These are phyloP conservation scores for Mylabris phalerata DNA, from an alignment of 1,140 invertebrate genomes.

Conservation along the genomic window DNA sequence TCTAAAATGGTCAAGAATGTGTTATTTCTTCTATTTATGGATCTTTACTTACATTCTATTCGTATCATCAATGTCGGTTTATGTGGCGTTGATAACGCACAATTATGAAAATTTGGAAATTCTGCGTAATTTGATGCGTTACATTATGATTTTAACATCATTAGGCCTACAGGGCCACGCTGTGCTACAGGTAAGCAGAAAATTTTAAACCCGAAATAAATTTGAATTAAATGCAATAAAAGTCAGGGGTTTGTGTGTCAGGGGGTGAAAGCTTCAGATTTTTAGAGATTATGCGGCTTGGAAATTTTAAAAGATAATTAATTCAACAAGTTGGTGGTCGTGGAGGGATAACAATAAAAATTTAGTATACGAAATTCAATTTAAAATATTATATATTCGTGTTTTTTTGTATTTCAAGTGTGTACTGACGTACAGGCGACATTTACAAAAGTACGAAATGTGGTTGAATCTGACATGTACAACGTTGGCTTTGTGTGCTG, in stretches of 20 bases:
- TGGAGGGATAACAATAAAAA: too few species aligned
- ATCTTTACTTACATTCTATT: conserved; percentile 25
- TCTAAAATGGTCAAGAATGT: conserved; percentile 28
- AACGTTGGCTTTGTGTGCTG: conserved; percentile 27
- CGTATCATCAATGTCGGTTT: conserved; percentile 23
- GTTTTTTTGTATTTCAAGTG: conserved; percentile 10
- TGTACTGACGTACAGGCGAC: conserved; percentile 25
- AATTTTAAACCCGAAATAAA: background rate
- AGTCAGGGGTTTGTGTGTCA: background rate
- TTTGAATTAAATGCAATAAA: background rate
- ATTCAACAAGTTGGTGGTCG: too few species aligned
- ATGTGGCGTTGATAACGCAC: conserved; percentile 17
- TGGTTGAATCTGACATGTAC: conserved; percentile 36
- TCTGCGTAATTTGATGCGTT: conserved; percentile 9
- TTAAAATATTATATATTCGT: background rate
- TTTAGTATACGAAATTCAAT: background rate
- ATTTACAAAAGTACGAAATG: conserved; percentile 35
- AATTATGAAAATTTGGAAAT: conserved; percentile 4
- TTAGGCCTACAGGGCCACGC: conserved; percentile 28
- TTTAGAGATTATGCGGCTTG: background rate
- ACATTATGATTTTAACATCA: conserved; percentile 23
- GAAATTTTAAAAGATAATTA: background rate
- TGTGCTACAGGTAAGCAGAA: conserved; percentile 28
- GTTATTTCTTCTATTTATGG: conserved; percentile 28
- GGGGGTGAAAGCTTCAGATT: too few species aligned